A percentile compares a stretch with the other conserved stretches of the same genome.
phyloP scores from a whole-genome alignment of 2,113 vertebrate genomes.

The Sterna hirundo region DNA sequence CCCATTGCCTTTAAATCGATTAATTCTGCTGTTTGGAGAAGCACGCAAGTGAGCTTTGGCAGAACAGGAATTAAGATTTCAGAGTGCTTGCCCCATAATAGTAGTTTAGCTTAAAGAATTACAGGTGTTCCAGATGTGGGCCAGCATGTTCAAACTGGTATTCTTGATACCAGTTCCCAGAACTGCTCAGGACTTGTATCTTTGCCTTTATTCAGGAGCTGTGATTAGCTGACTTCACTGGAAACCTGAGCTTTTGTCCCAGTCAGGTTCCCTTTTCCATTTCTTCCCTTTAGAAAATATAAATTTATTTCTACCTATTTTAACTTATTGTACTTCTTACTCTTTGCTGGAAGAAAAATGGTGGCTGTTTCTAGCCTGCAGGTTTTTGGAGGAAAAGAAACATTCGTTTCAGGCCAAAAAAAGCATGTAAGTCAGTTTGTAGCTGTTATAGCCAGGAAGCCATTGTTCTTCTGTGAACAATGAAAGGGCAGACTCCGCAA shows the following conservation, averaged over 20 bases:
- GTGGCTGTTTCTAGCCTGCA: background rate
- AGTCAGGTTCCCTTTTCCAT: background rate
- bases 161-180: background rate
- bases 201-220: background rate
- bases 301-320: background rate
- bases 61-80: background rate
- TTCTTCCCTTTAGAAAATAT: background rate
- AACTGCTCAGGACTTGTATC: background rate
- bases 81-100: background rate
- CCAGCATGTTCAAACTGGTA: background rate
- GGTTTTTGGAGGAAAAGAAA: background rate
- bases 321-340: background rate
- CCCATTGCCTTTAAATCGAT: background rate
- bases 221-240: background rate
- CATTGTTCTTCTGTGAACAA: background rate
- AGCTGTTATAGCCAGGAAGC: background rate
- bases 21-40: background rate
- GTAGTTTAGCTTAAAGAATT: background rate
- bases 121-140: background rate
- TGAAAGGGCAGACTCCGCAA: background rate
- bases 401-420: background rate
- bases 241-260: background rate
- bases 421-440: background rate
- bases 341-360: background rate
- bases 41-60: background rate